phyloP scores from a whole-genome alignment of 2,888 invertebrate species.

The Xanthostigma xanthostigma region DNA sequence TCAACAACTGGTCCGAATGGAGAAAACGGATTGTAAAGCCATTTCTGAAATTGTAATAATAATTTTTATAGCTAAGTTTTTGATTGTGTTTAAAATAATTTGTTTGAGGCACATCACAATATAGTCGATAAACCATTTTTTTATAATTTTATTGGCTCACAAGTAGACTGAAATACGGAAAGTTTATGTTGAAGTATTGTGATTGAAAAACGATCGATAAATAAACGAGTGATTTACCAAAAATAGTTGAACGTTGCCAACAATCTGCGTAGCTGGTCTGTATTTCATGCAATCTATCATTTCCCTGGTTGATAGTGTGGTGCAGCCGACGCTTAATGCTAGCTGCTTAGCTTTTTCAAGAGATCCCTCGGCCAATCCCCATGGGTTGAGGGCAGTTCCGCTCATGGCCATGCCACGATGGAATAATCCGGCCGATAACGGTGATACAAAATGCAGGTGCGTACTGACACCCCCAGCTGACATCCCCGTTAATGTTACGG shows the following conservation, averaged over 20 bases:
- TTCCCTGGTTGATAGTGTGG: conserved; percentile 29
- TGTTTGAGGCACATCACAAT: not conserved
- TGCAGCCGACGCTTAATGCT: conserved; percentile 43
- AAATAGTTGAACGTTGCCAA: conserved; percentile 35
- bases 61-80: not conserved
- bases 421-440: conserved; percentile 36
- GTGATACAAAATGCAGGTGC: conserved; percentile 25
- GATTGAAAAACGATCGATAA: not conserved
- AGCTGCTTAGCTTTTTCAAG: conserved; percentile 37
- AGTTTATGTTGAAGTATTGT: not conserved
- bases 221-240: conserved; percentile 23
- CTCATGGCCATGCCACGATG: conserved; percentile 46
- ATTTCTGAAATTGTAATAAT: conserved; percentile 25
- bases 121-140: no score
- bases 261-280: conserved; percentile 38
- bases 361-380: conserved; percentile 40
- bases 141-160: not conserved
- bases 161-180: not conserved
- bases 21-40: conserved; percentile 50
- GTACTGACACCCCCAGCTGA: conserved; percentile 27
- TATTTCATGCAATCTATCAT: conserved; percentile 43
- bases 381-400: conserved; percentile 43
- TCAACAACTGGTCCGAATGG: conserved; percentile 63
- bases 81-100: no score
- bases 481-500: conserved; percentile 23